A percentile compares a stretch with the other conserved stretches of the same genome.
These are phyloP conservation scores for Brachionus rotundiformis DNA, from an alignment of 1,140 invertebrate genomes.

Conservation along the genomic window DNA sequence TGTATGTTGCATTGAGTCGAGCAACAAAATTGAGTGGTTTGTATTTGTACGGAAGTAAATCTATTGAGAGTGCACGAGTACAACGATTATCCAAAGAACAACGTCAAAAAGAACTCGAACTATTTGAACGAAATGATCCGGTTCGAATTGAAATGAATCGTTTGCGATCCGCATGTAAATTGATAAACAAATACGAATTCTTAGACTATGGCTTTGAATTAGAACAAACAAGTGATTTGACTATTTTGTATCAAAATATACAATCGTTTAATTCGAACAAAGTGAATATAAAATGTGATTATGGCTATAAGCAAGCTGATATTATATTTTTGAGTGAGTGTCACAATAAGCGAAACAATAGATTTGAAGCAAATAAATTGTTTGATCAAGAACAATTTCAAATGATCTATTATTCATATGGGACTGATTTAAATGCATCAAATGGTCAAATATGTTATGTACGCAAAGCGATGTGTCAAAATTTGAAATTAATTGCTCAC, in stretches of 20 bases:
- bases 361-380: not conserved
- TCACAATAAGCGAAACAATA: not conserved
- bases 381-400: not conserved
- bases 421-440: not conserved
- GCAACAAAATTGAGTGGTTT: not conserved
- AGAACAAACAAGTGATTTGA: too few species aligned
- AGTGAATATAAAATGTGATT: not conserved
- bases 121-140: too few species aligned
- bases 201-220: too few species aligned
- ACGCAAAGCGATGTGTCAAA: not conserved
- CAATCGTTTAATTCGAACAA: not conserved
- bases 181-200: too few species aligned
- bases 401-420: not conserved
- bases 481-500: not conserved
- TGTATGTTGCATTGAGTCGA: not conserved
- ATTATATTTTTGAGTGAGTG: not conserved
- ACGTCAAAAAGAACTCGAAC: too few species aligned
- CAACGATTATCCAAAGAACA: too few species aligned
- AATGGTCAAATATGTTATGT: not conserved
- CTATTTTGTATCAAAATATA: constrained; percentile 18
- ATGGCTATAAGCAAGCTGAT: not conserved
- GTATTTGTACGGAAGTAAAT: not conserved
- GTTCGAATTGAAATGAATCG: too few species aligned
- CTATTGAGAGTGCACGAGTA: not conserved
- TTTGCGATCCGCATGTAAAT: too few species aligned